These are phyloP conservation scores for Lacanobia wlatinum DNA, from an alignment of 2,888 invertebrate genomes.

Conservation along the genomic window DNA sequence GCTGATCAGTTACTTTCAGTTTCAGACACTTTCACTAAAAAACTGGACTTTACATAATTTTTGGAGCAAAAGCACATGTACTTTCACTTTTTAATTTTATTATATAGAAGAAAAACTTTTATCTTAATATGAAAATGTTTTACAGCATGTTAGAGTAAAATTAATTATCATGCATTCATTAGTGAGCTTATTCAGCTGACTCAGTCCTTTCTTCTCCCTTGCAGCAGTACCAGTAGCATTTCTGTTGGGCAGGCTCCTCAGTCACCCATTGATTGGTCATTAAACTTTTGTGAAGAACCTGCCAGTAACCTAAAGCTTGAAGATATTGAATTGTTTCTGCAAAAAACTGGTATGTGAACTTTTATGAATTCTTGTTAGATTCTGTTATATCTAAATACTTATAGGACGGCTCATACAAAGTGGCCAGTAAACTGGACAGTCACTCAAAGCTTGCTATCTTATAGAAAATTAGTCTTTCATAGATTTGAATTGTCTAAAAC, in stretches of 20 bases:
- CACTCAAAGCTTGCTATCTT: too few species aligned
- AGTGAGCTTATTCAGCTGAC: neutral
- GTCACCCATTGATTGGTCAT: conserved; percentile 83
- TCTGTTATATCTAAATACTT: neutral
- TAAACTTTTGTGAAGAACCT: conserved; percentile 79
- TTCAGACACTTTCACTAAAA: conserved; percentile 42
- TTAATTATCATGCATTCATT: neutral
- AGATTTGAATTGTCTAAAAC: too few species aligned
- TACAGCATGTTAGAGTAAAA: neutral
- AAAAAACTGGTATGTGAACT: conserved; percentile 78
- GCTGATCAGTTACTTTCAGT: conserved; percentile 24
- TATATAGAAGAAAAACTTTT: conserved; percentile 19
- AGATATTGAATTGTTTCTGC: conserved; percentile 86
- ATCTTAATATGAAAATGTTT: neutral
- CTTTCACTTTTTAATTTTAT: conserved; percentile 51
- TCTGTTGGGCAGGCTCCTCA: conserved; percentile 81
- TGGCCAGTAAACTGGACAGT: too few species aligned
- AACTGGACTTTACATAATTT: conserved; percentile 32
- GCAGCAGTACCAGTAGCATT: conserved; percentile 75
- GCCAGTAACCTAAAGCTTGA: conserved; percentile 81
- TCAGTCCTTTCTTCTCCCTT: conserved; percentile 13
- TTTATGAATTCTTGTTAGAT: conserved; percentile 1
- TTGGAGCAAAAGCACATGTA: conserved; percentile 28
- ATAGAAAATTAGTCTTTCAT: too few species aligned
- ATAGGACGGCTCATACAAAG: too few species aligned